Percentiles rank a stretch among this genome's conserved stretches.
Conservation (phyloP, 2,888 invertebrate genomes). For the Pantelozetes paolii region DNA sequence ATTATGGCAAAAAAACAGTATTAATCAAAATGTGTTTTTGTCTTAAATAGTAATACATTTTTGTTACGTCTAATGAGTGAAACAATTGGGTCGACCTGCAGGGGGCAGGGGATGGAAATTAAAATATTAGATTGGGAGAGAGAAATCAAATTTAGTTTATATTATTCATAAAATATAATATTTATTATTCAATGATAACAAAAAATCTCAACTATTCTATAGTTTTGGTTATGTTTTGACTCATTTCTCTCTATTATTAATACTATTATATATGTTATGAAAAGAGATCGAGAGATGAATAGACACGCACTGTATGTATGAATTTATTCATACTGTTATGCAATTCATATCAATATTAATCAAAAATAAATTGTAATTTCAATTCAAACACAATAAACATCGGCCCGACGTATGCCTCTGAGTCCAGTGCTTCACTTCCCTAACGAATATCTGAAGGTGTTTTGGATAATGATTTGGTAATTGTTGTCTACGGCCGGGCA, state of each 20-base stretch:
- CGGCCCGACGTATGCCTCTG: background rate
- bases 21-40: conserved; percentile 12
- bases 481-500: conserved; percentile 29
- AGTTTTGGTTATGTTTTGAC: background rate
- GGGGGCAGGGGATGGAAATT: conserved; percentile 1
- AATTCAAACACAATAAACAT: conserved; percentile 15
- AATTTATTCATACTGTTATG: background rate
- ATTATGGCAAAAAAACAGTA: background rate
- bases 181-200: conserved; percentile 15
- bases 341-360: background rate
- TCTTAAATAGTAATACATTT: conserved; percentile 5
- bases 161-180: background rate
- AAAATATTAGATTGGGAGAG: background rate
- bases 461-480: conserved; percentile 34
- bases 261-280: background rate
- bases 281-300: conserved; percentile 5
- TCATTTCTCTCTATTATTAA: background rate
- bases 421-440: conserved; percentile 12
- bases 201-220: background rate
- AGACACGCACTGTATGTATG: background rate
- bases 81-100: conserved; percentile 28
- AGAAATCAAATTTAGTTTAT: no score
- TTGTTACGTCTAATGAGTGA: conserved; percentile 10
- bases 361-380: background rate
- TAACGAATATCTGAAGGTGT: conserved; percentile 29